phyloP scores from a whole-genome alignment of 2,113 vertebrate species.

The Corapipo altera region DNA sequence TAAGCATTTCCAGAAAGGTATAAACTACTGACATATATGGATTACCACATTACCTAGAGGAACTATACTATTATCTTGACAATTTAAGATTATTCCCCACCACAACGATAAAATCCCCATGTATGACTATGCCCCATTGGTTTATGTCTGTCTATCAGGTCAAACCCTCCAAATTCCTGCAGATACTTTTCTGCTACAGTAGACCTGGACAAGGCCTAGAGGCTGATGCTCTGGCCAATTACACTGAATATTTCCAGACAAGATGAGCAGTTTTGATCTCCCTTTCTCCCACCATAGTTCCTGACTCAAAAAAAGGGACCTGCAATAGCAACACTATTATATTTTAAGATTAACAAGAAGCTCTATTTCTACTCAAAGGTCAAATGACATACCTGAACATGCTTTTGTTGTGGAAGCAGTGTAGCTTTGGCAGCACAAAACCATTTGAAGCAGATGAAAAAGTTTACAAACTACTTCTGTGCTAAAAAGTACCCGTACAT shows the following conservation, averaged over 20 bases:
- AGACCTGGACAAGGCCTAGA: neutral
- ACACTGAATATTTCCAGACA: neutral
- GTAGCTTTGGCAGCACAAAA: neutral
- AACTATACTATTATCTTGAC: neutral
- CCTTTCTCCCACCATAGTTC: neutral
- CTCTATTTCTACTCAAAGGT: neutral
- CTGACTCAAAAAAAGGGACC: neutral
- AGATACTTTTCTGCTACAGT: neutral
- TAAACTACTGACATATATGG: neutral
- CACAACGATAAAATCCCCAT: neutral
- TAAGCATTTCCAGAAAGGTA: neutral
- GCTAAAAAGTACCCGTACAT: neutral
- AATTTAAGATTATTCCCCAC: neutral
- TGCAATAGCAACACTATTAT: neutral
- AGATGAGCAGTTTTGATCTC: neutral
- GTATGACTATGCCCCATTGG: too few relatives aligned
- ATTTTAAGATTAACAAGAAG: neutral
- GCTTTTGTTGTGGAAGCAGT: neutral
- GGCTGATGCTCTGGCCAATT: neutral
- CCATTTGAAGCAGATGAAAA: neutral
- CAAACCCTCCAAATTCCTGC: neutral
- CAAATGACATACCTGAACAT: neutral
- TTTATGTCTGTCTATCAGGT: neutral
- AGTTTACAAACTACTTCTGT: neutral
- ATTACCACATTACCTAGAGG: neutral